Evolutionary conservation across 2,797 vertebrate species (phyloP).

Genomic region (Helostoma temminkii): DNA sequence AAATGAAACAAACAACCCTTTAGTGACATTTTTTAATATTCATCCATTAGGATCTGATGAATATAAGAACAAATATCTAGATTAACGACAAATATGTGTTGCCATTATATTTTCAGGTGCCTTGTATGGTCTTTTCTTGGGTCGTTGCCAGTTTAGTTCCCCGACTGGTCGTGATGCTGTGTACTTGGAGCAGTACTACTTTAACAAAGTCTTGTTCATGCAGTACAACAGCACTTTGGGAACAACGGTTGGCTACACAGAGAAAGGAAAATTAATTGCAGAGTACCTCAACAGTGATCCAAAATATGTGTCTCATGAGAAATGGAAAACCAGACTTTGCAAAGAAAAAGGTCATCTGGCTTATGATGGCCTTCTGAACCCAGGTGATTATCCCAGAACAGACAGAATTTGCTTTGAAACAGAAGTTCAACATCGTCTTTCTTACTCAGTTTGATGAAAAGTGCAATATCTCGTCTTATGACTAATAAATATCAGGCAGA

Average conservation of each 20-base stretch:
- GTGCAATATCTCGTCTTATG: too few species aligned
- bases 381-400: conserved; percentile 6
- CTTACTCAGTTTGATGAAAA: neutral
- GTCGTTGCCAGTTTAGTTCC: conserved; percentile 2
- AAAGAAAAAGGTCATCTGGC: neutral
- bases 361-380: rapidly evolving
- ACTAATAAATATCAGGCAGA: too few species aligned
- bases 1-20: too few species aligned
- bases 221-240: conserved; percentile 37
- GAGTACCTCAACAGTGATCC: rapidly evolving
- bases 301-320: rapidly evolving
- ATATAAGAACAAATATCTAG: neutral
- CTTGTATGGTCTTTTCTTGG: neutral
- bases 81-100: neutral
- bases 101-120: conserved; percentile 8
- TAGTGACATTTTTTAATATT: too few species aligned
- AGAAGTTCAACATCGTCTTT: neutral
- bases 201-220: rapidly evolving
- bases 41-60: too few species aligned
- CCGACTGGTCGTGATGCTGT: conserved; percentile 1
- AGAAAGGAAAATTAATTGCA: rapidly evolving
- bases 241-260: conserved; percentile 16
- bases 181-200: conserved; percentile 12
- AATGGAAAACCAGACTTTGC: conserved; percentile 9
- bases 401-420: neutral